Conservation (phyloP, 2,888 invertebrate species). For the Microdon myrmicae region DNA sequence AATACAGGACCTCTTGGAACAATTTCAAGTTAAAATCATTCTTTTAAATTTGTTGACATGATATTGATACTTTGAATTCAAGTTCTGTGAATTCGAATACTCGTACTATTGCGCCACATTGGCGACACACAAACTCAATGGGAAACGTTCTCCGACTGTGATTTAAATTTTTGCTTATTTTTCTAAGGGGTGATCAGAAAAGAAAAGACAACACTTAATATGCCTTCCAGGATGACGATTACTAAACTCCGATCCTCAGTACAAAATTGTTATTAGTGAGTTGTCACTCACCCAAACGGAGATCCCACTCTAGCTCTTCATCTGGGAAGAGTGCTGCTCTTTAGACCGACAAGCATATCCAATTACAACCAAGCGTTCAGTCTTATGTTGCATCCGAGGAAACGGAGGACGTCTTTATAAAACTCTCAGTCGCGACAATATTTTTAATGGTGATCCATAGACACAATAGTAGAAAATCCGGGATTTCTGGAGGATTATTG, state of each 20-base stretch:
- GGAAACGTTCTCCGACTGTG: slow-evolving; percentile 7
- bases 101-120: slow-evolving; percentile 32
- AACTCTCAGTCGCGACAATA: not conserved
- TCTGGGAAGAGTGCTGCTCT: slow-evolving; percentile 41
- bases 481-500: slow-evolving; percentile 24
- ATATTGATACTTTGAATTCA: slow-evolving; percentile 8
- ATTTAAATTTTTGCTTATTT: slow-evolving; percentile 35
- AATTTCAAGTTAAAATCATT: too few relatives aligned
- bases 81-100: not conserved
- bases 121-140: slow-evolving; percentile 31
- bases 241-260: slow-evolving; percentile 1
- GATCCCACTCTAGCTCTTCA: slow-evolving; percentile 24
- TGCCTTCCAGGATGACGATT: slow-evolving; percentile 16
- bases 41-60: too few relatives aligned
- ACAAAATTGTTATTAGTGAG: slow-evolving; percentile 42
- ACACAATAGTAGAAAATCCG: not conserved
- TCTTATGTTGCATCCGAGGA: slow-evolving; percentile 9
- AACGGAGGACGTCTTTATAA: not conserved
- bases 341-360: slow-evolving; percentile 48
- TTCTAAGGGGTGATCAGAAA: slow-evolving; percentile 17
- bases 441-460: slow-evolving; percentile 20
- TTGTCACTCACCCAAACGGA: slow-evolving; percentile 40
- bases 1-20: too few relatives aligned
- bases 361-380: slow-evolving; percentile 41
- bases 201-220: slow-evolving; percentile 41